Evolutionary conservation across 2,797 vertebrate genomes (phyloP), one percentile per base, ranked within the genome.

Genomic region (Spinus olivaceus): DNA sequence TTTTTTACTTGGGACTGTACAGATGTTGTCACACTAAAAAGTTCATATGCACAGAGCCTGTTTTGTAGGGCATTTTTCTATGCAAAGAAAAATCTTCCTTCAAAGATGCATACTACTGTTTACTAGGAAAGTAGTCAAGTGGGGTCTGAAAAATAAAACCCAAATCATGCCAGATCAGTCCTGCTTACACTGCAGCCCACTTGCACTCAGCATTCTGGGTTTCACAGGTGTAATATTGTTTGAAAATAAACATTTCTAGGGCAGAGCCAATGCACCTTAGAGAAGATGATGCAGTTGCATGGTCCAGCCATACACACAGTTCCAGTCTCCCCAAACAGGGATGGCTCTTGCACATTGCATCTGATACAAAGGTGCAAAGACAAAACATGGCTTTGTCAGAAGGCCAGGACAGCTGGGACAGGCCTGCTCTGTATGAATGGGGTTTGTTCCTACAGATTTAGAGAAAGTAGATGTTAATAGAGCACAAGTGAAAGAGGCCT

Each of bases 131-230:
- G n/a, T 80, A 24, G 18, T 35, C 0, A 0, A 6, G 65, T 47
- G 13, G 24, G 9, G 2, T 46, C 25, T 56, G 30, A 46, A 44
- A 81, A 87, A 13, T 18, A 37, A 81, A 66, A 9, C 12, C 23
- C 21, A 67, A 33, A 21, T 41, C 0, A 0, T 32, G 4, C 15
- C 24, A 24, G 30, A 24, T 64, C 25, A 46, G 32, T 51, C 17
- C 30, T 83, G 23, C 50, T 67, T 53, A 37, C 0, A 1, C 21
- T 66, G 13, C 28, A 33, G 21, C 5, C 15, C 2, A 0, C 41
- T 64, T 74, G 39, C 44, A 18, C 32, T 85, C 41, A 20, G 30
- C 18, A 9, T 61, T 74, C 47, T 61, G n/a, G 0, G 5, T 79
- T 74, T 73, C 6, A 30, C 13, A 21, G 37, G 14, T 49, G 35